Conservation (phyloP, 2,113 vertebrate genomes). For the Chloebia gouldiae region DNA sequence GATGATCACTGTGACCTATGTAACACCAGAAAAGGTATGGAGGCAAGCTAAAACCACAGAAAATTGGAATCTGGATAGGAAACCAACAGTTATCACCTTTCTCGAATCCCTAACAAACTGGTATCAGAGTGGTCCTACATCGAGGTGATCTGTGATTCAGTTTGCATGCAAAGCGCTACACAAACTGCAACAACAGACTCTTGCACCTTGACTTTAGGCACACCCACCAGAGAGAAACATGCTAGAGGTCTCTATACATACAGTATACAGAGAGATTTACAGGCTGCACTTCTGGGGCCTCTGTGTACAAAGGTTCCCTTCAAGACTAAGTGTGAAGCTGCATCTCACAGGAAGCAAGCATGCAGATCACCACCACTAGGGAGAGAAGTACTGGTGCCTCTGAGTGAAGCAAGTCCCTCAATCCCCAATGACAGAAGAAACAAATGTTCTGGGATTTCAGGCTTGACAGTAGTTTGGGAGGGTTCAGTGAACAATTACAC, state of each 20-base stretch:
- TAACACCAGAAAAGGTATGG: background rate
- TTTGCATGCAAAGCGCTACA: slow-evolving; percentile 23
- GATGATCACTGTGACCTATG: background rate
- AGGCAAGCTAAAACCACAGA: background rate
- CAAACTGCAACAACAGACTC: slow-evolving; percentile 42
- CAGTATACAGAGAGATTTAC: slow-evolving; percentile 38
- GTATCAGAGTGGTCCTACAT: background rate
- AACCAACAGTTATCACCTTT: background rate
- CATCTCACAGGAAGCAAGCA: background rate
- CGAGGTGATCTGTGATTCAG: background rate
- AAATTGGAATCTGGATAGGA: slow-evolving; percentile 12
- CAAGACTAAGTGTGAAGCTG: slow-evolving; percentile 15
- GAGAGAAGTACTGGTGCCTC: background rate
- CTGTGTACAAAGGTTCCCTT: slow-evolving; percentile 20
- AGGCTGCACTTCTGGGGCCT: background rate
- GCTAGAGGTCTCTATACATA: slow-evolving; percentile 34
- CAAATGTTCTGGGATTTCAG: slow-evolving; percentile 13
- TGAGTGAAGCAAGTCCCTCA: background rate
- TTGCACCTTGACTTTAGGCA: slow-evolving; percentile 14
- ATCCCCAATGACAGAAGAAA: background rate
- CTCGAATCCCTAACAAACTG: background rate
- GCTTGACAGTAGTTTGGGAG: slow-evolving; percentile 2
- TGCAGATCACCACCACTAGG: background rate
- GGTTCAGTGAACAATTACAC: background rate
- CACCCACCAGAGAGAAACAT: background rate